Evolutionary conservation across 2,888 invertebrate species (phyloP).

Genomic region (Cosmopolites sordidus): DNA sequence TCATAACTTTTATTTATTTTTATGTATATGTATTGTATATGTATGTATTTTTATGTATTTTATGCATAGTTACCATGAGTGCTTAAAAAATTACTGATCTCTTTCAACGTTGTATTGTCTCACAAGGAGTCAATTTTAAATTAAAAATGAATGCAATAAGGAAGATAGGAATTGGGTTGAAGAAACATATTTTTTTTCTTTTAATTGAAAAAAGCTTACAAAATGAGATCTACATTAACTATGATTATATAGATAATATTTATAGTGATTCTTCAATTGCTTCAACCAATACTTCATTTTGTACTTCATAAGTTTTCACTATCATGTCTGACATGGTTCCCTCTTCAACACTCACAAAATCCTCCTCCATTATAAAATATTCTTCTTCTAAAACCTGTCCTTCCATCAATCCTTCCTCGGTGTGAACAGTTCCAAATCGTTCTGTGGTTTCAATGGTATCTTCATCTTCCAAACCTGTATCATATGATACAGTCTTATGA

Average conservation of each 20-base stretch:
- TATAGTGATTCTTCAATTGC: conserved; percentile 3
- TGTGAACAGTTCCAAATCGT: background rate
- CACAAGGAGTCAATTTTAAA: too few species aligned
- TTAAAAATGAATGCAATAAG: too few species aligned
- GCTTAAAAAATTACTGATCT: too few species aligned
- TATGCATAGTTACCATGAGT: too few species aligned
- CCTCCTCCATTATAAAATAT: conserved; percentile 4
- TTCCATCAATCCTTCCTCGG: background rate
- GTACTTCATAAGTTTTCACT: conserved; percentile 2
- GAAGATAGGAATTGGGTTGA: too few species aligned
- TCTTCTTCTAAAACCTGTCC: background rate
- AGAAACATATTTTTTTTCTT: too few species aligned
- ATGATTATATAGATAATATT: background rate
- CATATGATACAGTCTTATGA: background rate
- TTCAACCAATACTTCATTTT: conserved; percentile 8
- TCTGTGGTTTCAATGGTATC: background rate
- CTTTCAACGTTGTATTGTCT: too few species aligned
- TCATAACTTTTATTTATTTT: too few species aligned
- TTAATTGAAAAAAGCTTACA: too few species aligned
- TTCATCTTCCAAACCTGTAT: background rate
- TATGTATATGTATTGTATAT: too few species aligned
- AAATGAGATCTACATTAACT: too few species aligned
- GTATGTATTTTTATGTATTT: too few species aligned
- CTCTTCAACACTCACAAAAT: background rate
- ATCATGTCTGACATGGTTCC: background rate